A percentile compares a stretch with the other conserved stretches of the same genome.
Evolutionary conservation across 1,140 invertebrate species (phyloP).

Genomic region (Bilobella aurantiaca): DNA sequence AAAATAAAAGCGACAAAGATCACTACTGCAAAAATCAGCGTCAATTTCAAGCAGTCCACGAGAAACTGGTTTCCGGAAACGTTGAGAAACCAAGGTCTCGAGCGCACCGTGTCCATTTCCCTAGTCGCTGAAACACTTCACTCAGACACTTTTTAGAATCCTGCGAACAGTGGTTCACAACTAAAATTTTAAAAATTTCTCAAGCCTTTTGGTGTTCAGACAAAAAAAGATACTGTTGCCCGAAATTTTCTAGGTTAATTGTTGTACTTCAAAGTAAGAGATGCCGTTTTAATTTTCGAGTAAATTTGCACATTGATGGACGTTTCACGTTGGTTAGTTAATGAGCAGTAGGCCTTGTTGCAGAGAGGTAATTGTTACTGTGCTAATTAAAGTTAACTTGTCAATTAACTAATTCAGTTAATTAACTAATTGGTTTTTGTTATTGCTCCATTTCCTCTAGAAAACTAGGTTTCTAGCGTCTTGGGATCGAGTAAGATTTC

Average conservation of each 20-base stretch:
- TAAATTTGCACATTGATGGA: too few relatives aligned
- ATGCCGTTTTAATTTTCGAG: too few relatives aligned
- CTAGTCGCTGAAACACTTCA: neutral
- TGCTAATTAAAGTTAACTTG: neutral
- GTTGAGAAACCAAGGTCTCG: conserved; percentile 24
- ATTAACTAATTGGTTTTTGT: neutral
- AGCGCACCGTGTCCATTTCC: neutral
- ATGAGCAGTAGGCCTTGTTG: too few relatives aligned
- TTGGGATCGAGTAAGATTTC: conserved; percentile 20
- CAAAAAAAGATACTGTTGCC: too few relatives aligned
- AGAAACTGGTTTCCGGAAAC: conserved; percentile 32
- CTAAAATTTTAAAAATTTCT: too few relatives aligned
- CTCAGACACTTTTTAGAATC: neutral
- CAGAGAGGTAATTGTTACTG: neutral
- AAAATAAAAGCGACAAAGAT: conserved; percentile 25
- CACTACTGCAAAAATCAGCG: conserved; percentile 22
- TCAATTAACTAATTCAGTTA: neutral
- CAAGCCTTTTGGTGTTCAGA: too few relatives aligned
- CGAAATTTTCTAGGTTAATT: too few relatives aligned
- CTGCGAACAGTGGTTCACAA: conserved; percentile 3
- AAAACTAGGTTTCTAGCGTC: neutral
- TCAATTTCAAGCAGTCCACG: conserved; percentile 21
- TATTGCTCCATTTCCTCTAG: neutral
- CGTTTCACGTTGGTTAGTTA: too few relatives aligned
- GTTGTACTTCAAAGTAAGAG: too few relatives aligned